Conservation (phyloP, 1,140 invertebrate species). For the Apis laboriosa region DNA sequence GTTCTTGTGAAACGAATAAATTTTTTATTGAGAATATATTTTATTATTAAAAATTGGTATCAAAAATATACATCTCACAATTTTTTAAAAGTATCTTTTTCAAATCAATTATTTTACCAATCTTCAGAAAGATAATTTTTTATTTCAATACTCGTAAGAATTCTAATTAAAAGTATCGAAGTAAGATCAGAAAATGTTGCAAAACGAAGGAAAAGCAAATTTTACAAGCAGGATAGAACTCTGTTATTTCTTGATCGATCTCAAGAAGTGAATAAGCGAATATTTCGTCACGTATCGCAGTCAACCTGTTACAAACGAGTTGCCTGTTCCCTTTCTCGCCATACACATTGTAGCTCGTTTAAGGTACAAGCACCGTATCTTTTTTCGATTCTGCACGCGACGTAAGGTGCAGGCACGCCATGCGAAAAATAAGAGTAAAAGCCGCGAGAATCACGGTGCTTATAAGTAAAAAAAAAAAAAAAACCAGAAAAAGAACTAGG, state of each 20-base stretch:
- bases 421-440: conserved; percentile 59
- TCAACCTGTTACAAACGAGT: conserved; percentile 29
- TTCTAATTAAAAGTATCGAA: background rate
- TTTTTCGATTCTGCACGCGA: conserved; percentile 16
- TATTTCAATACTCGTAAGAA: background rate
- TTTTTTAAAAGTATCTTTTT: background rate
- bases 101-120: background rate
- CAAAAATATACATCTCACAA: too few relatives aligned
- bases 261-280: background rate
- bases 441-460: conserved; percentile 54
- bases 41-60: too few relatives aligned
- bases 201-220: background rate
- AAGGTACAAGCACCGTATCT: conserved; percentile 9
- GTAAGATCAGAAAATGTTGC: background rate
- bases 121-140: background rate
- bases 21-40: too few relatives aligned
- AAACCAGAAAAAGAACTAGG: conserved; percentile 13
- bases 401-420: conserved; percentile 64
- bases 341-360: conserved; percentile 4
- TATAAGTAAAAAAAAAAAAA: too few relatives aligned
- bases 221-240: background rate
- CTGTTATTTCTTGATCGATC: background rate
- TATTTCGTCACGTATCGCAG: background rate
- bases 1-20: too few relatives aligned
- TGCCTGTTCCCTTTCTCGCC: background rate